Base-by-base conservation (phyloP, 2,888 invertebrate genomes). In the Diadegma fenestrale region DNA sequence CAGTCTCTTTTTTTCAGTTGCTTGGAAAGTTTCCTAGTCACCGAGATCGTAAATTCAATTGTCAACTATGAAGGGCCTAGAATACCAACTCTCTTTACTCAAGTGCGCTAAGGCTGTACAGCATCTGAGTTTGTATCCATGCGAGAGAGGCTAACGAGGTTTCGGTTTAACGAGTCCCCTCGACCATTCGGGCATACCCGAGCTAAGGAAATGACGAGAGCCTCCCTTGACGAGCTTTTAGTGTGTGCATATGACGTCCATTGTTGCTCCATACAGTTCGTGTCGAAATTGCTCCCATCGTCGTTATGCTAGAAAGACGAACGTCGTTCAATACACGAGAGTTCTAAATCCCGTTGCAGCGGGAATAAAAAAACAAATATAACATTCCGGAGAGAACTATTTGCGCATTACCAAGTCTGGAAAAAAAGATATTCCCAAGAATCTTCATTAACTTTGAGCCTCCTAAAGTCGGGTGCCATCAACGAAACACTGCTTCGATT, bases 121-220 rank as follows among this genome's bases (percentile, higher is more conserved):
- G 73, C 78, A 77, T 78, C 63, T 69, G 78, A 80, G 84, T 84
- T 81, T 73, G 84, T 45, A 63, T 63, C 76, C 75, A 76, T 66
- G 66, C 61, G 51, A 73, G 66, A 61, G 68, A 51, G 66, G 69
- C 58, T 82, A 82, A 82, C 73, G 81, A 81, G 82, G 78, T 85
- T 85, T 75, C 63, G 75, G 79, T 85, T 85, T 85, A 79, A 85
- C 75, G 75, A 82, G 63, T 69, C 69, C 64, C 58, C 79, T 78
- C 54, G 69, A 51, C 63, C 63, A 82, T 64, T 79, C 54, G 45
- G 26, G 48, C 45, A 72, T 61, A 72, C 77, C 26, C 72, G 45
- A 66, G 48, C 22, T n/a, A 72, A 19, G 78, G 61, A 69, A 71
- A 66, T 71, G 33, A 71, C 64, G 58, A 75, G 76, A 10, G 66